Evolutionary conservation across 2,113 vertebrate genomes (phyloP).

Genomic region (Corynorhinus townsendii): DNA sequence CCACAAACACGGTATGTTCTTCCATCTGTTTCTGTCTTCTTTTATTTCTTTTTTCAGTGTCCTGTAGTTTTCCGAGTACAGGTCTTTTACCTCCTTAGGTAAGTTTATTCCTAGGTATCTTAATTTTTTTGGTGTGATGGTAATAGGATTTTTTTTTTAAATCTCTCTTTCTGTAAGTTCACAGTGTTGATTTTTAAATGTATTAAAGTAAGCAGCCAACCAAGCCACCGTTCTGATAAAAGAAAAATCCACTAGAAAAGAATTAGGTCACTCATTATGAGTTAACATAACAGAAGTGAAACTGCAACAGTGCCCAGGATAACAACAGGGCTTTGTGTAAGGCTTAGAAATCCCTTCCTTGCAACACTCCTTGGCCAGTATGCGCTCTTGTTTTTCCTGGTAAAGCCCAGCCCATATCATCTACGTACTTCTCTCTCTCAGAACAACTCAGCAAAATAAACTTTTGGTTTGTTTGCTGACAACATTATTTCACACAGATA

Average conservation of each 20-base stretch:
- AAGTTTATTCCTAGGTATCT: too few species aligned
- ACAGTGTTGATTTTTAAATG: background rate
- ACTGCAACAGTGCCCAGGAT: conserved; percentile 53
- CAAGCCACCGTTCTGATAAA: background rate
- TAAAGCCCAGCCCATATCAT: background rate
- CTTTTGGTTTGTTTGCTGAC: conserved; percentile 87
- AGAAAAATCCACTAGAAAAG: conserved; percentile 45
- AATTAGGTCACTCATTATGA: conserved; percentile 29
- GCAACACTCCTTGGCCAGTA: conserved; percentile 43
- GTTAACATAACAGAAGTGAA: conserved; percentile 69
- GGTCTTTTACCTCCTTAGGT: too few species aligned
- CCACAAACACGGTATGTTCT: too few species aligned
- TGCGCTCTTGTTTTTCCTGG: background rate
- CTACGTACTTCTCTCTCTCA: conserved; percentile 31
- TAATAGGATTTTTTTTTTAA: too few species aligned
- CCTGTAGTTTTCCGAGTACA: too few species aligned
- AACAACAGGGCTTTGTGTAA: conserved; percentile 48
- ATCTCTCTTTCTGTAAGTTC: too few species aligned
- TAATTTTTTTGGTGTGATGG: too few species aligned
- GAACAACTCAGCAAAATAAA: conserved; percentile 90
- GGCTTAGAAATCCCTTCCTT: conserved; percentile 62
- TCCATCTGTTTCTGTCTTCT: too few species aligned
- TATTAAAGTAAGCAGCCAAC: background rate
- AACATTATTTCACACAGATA: conserved; percentile 88
- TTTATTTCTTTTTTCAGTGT: too few species aligned